Conservation (phyloP, 2,888 invertebrate genomes). For the Spatulosminthurus flaviceps region DNA sequence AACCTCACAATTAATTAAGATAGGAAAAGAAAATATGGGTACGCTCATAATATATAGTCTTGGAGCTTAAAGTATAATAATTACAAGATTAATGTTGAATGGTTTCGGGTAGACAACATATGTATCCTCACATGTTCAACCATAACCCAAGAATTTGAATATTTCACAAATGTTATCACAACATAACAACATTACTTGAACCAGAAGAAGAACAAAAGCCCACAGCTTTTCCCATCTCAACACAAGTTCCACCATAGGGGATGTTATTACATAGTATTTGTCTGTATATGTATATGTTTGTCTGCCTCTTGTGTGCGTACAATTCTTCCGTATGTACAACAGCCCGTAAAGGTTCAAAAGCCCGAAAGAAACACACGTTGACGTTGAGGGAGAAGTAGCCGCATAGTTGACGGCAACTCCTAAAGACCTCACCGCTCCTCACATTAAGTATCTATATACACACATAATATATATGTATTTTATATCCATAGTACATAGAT, state of each 20-base stretch:
- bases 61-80: background rate
- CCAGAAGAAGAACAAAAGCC: background rate
- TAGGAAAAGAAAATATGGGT: conserved; percentile 32
- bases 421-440: conserved; percentile 31
- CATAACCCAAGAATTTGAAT: background rate
- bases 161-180: background rate
- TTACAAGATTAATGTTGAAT: background rate
- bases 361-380: conserved; percentile 1
- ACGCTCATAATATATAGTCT: background rate
- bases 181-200: no score
- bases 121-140: no score
- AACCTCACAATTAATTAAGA: conserved; percentile 48
- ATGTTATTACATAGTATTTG: no score
- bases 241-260: no score
- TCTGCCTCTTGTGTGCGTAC: no score
- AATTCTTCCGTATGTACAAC: no score
- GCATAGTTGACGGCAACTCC: conserved; percentile 10
- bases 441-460: conserved; percentile 24
- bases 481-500: background rate
- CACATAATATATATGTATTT: background rate
- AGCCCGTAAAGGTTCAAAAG: background rate
- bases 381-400: background rate
- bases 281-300: no score
- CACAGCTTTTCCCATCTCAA: background rate
- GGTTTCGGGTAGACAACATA: background rate